phyloP scores from a whole-genome alignment of 1,140 invertebrate species.

The Hormaphis cornu region DNA sequence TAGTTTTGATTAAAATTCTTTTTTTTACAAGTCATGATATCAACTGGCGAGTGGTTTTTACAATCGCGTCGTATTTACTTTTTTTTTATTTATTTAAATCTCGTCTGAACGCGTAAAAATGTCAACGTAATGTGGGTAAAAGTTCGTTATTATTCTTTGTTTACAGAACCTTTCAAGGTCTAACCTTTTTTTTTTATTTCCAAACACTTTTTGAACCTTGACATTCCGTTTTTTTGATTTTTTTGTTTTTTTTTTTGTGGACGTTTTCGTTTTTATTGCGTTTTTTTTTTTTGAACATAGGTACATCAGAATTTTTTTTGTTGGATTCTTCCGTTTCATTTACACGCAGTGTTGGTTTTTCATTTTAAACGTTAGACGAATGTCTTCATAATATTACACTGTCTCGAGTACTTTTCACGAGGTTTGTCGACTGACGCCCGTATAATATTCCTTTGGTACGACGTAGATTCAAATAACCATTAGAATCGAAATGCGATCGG shows the following conservation, averaged over 20 bases:
- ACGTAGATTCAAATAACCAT: background rate
- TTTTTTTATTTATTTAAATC: background rate
- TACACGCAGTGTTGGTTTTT: background rate
- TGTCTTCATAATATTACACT: no score
- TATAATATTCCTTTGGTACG: background rate
- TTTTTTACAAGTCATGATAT: background rate
- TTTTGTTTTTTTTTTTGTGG: background rate
- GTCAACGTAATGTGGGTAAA: no score
- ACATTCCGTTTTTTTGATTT: no score
- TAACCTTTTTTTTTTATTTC: no score
- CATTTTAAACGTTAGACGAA: constrained; percentile 8
- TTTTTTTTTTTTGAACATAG: background rate
- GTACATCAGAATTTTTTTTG: no score
- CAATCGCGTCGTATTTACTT: background rate
- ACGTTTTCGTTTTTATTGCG: background rate
- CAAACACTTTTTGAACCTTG: no score
- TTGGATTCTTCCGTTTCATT: background rate
- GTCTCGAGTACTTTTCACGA: background rate
- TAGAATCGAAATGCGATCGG: background rate
- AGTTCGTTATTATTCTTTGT: no score
- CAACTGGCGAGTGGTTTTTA: background rate
- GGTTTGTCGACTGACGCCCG: no score
- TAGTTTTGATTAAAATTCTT: background rate
- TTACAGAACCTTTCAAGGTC: no score
- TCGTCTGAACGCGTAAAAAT: no score